Conservation (phyloP, 2,888 invertebrate genomes). For the Tridacna crocea region DNA sequence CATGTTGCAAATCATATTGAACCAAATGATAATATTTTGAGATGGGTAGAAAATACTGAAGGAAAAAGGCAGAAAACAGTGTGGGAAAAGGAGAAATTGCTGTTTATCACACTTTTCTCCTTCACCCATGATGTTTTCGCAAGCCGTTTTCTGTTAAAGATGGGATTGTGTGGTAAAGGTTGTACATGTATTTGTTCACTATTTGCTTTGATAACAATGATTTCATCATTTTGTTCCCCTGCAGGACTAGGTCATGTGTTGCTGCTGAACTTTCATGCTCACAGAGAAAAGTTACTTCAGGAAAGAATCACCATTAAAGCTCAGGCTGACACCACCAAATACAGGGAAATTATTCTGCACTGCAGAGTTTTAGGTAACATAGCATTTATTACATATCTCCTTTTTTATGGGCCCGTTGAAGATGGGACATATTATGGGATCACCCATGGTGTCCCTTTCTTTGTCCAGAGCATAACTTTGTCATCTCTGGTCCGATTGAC, state of each 20-base stretch:
- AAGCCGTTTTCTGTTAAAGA: neutral
- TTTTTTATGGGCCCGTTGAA: neutral
- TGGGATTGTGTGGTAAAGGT: neutral
- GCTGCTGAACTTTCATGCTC: conserved; percentile 75
- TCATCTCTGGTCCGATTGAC: no score
- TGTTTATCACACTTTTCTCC: neutral
- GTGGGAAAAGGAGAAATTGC: neutral
- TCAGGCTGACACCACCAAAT: conserved; percentile 56
- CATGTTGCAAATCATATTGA: no score
- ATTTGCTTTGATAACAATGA: neutral
- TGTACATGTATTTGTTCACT: no score
- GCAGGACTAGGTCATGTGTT: conserved; percentile 78
- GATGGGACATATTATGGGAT: neutral
- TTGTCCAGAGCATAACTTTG: no score
- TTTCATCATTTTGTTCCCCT: neutral
- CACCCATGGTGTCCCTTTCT: no score
- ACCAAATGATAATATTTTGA: no score
- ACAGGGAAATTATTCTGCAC: conserved; percentile 71
- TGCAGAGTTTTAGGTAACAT: conserved; percentile 79
- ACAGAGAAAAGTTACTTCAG: conserved; percentile 80
- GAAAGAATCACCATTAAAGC: conserved; percentile 74
- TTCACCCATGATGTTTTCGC: neutral
- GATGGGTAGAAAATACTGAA: no score
- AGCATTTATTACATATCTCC: neutral
- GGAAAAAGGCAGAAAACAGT: no score